Evolutionary conservation across 1,140 invertebrate species (phyloP).

Genomic region (Varroa destructor): DNA sequence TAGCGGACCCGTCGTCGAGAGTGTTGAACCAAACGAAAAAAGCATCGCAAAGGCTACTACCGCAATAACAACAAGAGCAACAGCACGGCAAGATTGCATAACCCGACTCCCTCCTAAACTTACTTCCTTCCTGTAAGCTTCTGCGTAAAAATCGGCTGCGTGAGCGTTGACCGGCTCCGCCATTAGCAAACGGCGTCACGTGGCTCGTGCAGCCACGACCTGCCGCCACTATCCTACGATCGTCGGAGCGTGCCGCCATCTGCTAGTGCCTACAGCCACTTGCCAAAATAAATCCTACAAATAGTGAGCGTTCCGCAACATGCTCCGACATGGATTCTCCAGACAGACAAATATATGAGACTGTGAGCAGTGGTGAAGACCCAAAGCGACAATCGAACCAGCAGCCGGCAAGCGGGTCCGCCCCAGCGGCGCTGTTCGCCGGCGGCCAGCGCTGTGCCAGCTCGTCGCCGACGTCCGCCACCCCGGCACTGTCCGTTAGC

Average conservation of each 20-base stretch:
- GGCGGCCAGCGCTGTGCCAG: constrained; percentile 23
- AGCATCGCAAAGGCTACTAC: not conserved
- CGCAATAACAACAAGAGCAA: constrained; percentile 12
- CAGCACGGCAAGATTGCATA: not conserved
- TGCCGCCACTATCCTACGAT: too few relatives aligned
- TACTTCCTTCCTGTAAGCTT: too few relatives aligned
- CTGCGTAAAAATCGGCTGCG: too few relatives aligned
- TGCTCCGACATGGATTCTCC: constrained; percentile 27
- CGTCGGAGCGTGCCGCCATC: too few relatives aligned
- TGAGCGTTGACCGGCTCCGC: too few relatives aligned
- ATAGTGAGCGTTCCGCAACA: constrained; percentile 28
- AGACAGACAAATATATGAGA: constrained; percentile 28
- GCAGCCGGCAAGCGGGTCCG: constrained; percentile 15
- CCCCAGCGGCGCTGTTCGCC: constrained; percentile 7
- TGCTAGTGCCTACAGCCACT: too few relatives aligned
- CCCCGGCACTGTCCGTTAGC: too few relatives aligned
- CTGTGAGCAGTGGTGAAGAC: constrained; percentile 23
- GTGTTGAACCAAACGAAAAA: too few relatives aligned
- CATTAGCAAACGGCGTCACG: too few relatives aligned
- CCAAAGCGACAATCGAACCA: constrained; percentile 10
- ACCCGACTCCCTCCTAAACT: too few relatives aligned
- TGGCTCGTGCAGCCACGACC: too few relatives aligned
- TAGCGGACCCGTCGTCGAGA: too few relatives aligned
- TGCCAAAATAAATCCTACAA: constrained; percentile 26
- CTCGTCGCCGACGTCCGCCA: constrained; percentile 15